These are phyloP conservation scores for Zygothrica quintamaculata DNA, from an alignment of 2,888 invertebrate genomes.

Conservation along the genomic window DNA sequence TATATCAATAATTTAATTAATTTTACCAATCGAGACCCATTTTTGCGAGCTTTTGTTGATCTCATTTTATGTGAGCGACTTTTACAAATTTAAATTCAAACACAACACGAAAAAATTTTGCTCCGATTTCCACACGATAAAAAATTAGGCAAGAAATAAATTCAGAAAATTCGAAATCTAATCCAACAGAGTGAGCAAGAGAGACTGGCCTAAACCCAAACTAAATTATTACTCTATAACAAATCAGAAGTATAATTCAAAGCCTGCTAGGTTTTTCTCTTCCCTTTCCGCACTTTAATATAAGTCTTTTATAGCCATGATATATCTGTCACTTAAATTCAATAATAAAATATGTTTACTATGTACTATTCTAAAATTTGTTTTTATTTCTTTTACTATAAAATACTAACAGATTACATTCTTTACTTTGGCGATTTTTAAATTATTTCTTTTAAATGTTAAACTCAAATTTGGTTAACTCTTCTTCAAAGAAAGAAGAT, in stretches of 20 bases:
- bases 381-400: too few relatives aligned
- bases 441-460: too few relatives aligned
- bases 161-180: slow-evolving; percentile 37
- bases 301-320: too few relatives aligned
- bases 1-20: too few relatives aligned
- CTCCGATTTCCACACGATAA: not conserved
- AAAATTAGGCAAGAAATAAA: slow-evolving; percentile 7
- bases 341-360: too few relatives aligned
- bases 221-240: not conserved
- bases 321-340: too few relatives aligned
- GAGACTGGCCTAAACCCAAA: slow-evolving; percentile 40
- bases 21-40: slow-evolving; percentile 44
- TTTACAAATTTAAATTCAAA: slow-evolving; percentile 1
- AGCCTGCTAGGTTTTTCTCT: slow-evolving; percentile 10
- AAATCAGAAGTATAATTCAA: slow-evolving; percentile 12
- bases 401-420: too few relatives aligned
- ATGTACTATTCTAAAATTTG: too few relatives aligned
- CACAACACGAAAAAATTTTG: not conserved
- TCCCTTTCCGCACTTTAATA: too few relatives aligned
- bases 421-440: too few relatives aligned
- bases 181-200: slow-evolving; percentile 29
- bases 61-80: slow-evolving; percentile 41
- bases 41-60: slow-evolving; percentile 23
- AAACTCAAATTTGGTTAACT: too few relatives aligned
- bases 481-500: too few relatives aligned